Percentiles rank a stretch among this genome's conserved stretches.
Evolutionary conservation across 2,797 vertebrate species (phyloP).

Genomic region (Prionace glauca): DNA sequence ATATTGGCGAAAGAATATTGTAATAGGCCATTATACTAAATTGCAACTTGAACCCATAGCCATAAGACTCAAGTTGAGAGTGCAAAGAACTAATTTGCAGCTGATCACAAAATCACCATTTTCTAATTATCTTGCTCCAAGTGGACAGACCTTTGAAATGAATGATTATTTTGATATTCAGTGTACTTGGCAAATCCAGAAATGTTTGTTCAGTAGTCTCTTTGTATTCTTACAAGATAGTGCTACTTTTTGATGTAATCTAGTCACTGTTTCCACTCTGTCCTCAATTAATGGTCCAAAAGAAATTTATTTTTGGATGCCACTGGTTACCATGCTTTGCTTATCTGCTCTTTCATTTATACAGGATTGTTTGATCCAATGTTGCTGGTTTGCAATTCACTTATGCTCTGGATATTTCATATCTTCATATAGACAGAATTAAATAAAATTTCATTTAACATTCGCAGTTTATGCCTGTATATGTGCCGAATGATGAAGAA

Average conservation of each 20-base stretch:
- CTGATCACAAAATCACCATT: not conserved
- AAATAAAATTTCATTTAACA: slow-evolving; percentile 32
- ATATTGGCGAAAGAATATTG: not conserved
- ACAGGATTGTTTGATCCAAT: not conserved
- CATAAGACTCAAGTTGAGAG: not conserved
- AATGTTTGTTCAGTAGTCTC: not conserved
- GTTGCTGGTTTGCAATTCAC: not conserved
- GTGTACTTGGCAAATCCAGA: not conserved
- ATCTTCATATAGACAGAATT: not conserved
- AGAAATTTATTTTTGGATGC: not conserved
- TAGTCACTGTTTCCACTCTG: not conserved
- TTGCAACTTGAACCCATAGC: not conserved
- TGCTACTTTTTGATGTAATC: not conserved
- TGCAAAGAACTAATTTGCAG: not conserved
- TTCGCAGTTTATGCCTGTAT: slow-evolving; percentile 81
- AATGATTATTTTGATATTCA: not conserved
- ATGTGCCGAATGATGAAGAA: slow-evolving; percentile 79
- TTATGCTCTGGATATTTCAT: not conserved
- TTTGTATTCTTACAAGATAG: not conserved
- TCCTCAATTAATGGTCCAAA: not conserved
- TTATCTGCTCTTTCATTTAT: not conserved
- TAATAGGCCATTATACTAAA: not conserved
- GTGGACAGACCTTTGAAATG: not conserved
- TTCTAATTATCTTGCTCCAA: not conserved
- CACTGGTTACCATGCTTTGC: not conserved